Evolutionary conservation across 1,140 invertebrate genomes (phyloP), one percentile per base, ranked within the genome.

Genomic region (Bombus polaris): DNA sequence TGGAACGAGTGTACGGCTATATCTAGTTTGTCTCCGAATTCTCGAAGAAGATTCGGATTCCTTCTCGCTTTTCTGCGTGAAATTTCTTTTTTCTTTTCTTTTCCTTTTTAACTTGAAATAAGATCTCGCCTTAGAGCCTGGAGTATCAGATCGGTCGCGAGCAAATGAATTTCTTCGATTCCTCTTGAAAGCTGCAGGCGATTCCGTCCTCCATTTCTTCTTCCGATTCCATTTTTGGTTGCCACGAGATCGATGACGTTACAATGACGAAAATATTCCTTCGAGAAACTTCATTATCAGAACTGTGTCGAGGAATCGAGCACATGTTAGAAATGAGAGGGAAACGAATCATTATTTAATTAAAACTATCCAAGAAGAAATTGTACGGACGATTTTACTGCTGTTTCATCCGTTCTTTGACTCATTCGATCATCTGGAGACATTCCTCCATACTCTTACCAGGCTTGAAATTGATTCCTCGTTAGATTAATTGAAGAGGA

Each of bases 281-380:
- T 8, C 13, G 25, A 15, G 75, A 72, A 37, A 44, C n/a, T 79
- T 71, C 53, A 44, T 84, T 62, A 37, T 59, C 74, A 47, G 5
- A 37, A n/a, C n/a, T 28, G 22, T 22, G 10, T 32, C 73, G 9
- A 62, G 35, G 47, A 83, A 62, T 44, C 57, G 32, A 74, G n/a
- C 32, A 53, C n/a, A 0, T 18, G 28, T n/a, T 44, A 18, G 37
- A 68, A n/a, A 25, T 0, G 25, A 35, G 18, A 22, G 32, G 39
- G 32, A 66, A 62, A 73, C 70, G 62, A 81, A 35, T 66, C 59
- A 80, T 89, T 90, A 91, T 90, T 90, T 91, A 89, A 91, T 90
- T 90, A 90, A 91, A 90, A 74, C 74, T 84, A 87, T 90, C 71
- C 71, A n/a, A 68, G 42, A 68, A 71, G 73, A n/a, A 80, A 74